Evolutionary conservation across 1,140 invertebrate genomes (phyloP), one percentile per base, ranked within the genome.

Genomic region (Thereuonema tuberculata): DNA sequence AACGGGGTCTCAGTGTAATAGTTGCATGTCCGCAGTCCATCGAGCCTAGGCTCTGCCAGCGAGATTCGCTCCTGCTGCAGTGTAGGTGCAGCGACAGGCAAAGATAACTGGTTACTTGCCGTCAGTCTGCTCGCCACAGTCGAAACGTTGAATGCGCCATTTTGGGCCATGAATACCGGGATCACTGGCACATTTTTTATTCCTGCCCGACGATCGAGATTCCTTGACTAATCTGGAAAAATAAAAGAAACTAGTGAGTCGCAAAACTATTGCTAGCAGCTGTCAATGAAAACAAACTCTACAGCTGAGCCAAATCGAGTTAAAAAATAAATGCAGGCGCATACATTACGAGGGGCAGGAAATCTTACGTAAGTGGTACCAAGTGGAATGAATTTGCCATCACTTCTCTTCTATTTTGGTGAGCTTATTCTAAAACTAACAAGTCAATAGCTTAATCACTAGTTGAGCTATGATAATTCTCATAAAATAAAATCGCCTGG

Each of bases 1-100:
- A 85, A 78, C 64, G 87, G 87, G 60, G 86, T 85, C 69, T 91
- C 87, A 70, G 89, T 86, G 76, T 90, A 90, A 69, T 87, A 85
- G 78, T 90, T 91, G 70, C 80, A 80, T 67, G 81, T 78, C 63
- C 87, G 77, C 71, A 87, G 84, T 68, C 77, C 80, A 69, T 86
- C 84, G 43, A 86, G 86, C 66, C 86, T 77, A 50, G 86, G 87
- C 68, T 81, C 79, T 64, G 81, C 76, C 68, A 88, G 78, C 9
- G 67, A 64, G 56, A 72, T 71, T 63, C 83, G 46, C 26, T 65
- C 62, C 28, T 55, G 23, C 70, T 70, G 68, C 46, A 54, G 31
- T 21, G 58, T 46, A 47, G 55, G 59, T 54, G 58, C 25, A 9
- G 56, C 31, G 58, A 74, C 27, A 75, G 70, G 67, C 84, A 85